A percentile compares a stretch with the other conserved stretches of the same genome.
These are phyloP conservation scores for Scophthalmus maximus DNA, from an alignment of 2,113 vertebrate species.

Conservation along the genomic window DNA sequence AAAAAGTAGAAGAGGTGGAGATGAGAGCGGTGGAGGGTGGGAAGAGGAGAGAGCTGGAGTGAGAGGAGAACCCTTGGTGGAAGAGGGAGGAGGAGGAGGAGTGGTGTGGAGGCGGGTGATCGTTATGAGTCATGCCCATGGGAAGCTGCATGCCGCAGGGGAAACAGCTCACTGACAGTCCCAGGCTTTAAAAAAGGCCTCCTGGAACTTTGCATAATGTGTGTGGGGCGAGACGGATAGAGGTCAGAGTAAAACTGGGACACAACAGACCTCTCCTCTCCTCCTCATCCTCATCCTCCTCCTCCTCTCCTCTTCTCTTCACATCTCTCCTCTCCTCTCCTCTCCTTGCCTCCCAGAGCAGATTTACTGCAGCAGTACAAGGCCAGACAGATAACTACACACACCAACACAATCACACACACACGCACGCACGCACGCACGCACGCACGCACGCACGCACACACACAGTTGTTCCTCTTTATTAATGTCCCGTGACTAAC, in stretches of 20 bases:
- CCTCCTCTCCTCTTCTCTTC: background rate
- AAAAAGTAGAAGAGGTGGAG: constrained; percentile 18
- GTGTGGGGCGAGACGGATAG: constrained; percentile 36
- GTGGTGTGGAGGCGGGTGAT: constrained; percentile 6
- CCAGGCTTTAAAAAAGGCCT: constrained; percentile 60
- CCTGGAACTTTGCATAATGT: constrained; percentile 50
- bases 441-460: constrained; percentile 30
- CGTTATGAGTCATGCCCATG: constrained; percentile 61
- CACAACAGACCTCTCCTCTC: background rate
- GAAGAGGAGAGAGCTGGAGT: background rate
- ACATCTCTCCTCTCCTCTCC: background rate
- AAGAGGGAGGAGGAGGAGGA: constrained; percentile 20
- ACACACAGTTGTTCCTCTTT: constrained; percentile 37
- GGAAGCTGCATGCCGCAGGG: constrained; percentile 50
- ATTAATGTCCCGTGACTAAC: constrained; percentile 42
- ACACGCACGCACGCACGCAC: constrained; percentile 45
- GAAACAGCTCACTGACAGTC: constrained; percentile 58
- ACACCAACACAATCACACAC: constrained; percentile 32
- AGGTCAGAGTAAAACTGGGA: constrained; percentile 64
- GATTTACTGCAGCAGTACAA: constrained; percentile 25
- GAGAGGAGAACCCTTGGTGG: constrained; percentile 33
- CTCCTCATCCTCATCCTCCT: background rate
- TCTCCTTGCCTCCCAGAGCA: background rate
- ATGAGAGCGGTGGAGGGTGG: constrained; percentile 20
- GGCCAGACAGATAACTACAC: constrained; percentile 22